Percentiles rank a stretch among this genome's conserved stretches.
Evolutionary conservation across 2,888 invertebrate genomes (phyloP).

Genomic region (Ethmia dodecea): DNA sequence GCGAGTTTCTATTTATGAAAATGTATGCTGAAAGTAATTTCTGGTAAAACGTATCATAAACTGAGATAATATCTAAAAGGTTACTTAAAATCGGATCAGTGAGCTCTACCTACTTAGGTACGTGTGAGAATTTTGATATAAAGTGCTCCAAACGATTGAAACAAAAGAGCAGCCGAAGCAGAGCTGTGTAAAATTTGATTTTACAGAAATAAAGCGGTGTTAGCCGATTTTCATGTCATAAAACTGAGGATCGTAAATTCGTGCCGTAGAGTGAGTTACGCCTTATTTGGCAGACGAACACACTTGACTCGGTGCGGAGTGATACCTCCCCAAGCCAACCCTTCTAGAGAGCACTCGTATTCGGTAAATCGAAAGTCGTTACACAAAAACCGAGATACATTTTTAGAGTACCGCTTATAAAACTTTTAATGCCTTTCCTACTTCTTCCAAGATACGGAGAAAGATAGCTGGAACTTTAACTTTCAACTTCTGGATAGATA

Average conservation of each 20-base stretch:
- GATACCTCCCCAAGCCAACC: conserved; percentile 59
- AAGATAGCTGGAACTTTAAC: too few species aligned
- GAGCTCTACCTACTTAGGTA: neutral
- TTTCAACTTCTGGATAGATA: too few species aligned
- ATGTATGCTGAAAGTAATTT: too few species aligned
- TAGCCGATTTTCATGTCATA: conserved; percentile 42
- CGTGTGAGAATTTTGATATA: too few species aligned
- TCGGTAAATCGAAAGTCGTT: conserved; percentile 70
- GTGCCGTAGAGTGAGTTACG: conserved; percentile 51
- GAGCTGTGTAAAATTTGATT: conserved; percentile 56
- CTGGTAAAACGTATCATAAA: too few species aligned
- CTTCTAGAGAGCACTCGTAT: conserved; percentile 61
- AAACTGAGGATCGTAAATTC: conserved; percentile 23
- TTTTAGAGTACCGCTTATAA: conserved; percentile 26
- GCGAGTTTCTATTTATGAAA: too few species aligned
- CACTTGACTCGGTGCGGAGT: conserved; percentile 55
- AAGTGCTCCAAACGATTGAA: neutral
- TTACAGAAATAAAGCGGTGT: conserved; percentile 44
- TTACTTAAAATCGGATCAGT: neutral
- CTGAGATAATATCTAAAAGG: too few species aligned
- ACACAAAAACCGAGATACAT: conserved; percentile 64
- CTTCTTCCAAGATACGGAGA: too few species aligned
- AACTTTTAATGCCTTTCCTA: too few species aligned
- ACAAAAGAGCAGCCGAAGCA: neutral
- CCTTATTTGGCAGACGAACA: conserved; percentile 65